Base-by-base conservation (phyloP, 2,113 vertebrate species). In the Lynx canadensis region DNA sequence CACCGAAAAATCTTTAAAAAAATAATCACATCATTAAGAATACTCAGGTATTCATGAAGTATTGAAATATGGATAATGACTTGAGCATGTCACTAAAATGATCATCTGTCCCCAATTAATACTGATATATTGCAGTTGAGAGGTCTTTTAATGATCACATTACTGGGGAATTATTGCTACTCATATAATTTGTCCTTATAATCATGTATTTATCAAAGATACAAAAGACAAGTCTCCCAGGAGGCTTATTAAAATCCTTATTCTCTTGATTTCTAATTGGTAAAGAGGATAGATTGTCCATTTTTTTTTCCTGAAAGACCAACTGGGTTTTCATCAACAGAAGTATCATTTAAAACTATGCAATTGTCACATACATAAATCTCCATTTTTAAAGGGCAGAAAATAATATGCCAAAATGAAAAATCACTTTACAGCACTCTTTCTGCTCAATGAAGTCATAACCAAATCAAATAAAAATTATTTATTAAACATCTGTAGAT, bases 81-180 rank as follows among this genome's bases (percentile, higher is more conserved):
- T 98, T 97, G 97, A 98, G 97, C 97, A 98, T 98, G 99, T 98
- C 98, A 98, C 98, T 98, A 98, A 99, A 98, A 98, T 99, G 98
- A 99, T 99, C 99, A 99, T 99, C 98, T 98, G 98, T 99, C 98
- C 98, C 99, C 99, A 99, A 99, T 99, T 99, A 99, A 99, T 98
- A 98, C 97, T 99, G 99, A 99, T 99, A 97, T 99, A 99, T 99
- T 98, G 98, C 98, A 98, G 96, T 98, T 98, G 93, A 97, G 97
- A 98, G 98, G 97, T 97, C 98, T 99, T 99, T 99, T 99, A 99
- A 99, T 99, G 99, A 99, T 99, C 98, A 96, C 98, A 98, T 99
- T 99, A 99, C 99, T 97, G 97, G 97, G 98, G 99, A 99, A 99
- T 99, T 99, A 99, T 99, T 98, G 98, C 99, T 97, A 89, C 98